Evolutionary conservation across 2,797 vertebrate genomes (phyloP).

Genomic region (Lacerta viridis): DNA sequence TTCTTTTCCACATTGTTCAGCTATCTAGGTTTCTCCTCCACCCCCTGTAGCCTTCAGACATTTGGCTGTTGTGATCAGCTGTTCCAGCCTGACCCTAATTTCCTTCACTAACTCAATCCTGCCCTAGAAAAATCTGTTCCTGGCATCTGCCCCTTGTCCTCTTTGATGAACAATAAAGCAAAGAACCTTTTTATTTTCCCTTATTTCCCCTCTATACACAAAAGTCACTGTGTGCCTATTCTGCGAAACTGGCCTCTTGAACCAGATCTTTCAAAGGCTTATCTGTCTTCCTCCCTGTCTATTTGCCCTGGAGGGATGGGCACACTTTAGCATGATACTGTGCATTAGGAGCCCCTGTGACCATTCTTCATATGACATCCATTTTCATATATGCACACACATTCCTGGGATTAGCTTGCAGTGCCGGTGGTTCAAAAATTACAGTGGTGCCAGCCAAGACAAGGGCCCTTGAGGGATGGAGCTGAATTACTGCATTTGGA

Average conservation of each 20-base stretch:
- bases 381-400: background rate
- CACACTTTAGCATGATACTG: background rate
- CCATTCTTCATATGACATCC: background rate
- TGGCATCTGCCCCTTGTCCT: background rate
- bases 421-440: background rate
- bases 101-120: conserved; percentile 27
- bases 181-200: background rate
- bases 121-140: conserved; percentile 41
- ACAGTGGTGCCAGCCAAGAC: background rate
- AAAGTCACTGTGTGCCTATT: background rate
- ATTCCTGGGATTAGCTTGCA: background rate
- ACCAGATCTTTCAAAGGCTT: background rate
- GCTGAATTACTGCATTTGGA: background rate
- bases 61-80: conserved; percentile 35
- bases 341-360: background rate
- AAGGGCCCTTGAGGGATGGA: background rate
- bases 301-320: background rate
- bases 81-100: conserved; percentile 21
- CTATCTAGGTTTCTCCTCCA: background rate
- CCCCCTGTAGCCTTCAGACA: conserved; percentile 23
- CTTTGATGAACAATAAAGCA: conserved; percentile 13
- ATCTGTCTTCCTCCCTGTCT: background rate
- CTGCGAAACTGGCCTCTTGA: background rate
- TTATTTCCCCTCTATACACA: background rate
- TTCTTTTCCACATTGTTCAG: background rate